Percentiles rank a stretch among this genome's conserved stretches.
Evolutionary conservation across 2,888 invertebrate genomes (phyloP).

Genomic region (Brachypterus glaber): DNA sequence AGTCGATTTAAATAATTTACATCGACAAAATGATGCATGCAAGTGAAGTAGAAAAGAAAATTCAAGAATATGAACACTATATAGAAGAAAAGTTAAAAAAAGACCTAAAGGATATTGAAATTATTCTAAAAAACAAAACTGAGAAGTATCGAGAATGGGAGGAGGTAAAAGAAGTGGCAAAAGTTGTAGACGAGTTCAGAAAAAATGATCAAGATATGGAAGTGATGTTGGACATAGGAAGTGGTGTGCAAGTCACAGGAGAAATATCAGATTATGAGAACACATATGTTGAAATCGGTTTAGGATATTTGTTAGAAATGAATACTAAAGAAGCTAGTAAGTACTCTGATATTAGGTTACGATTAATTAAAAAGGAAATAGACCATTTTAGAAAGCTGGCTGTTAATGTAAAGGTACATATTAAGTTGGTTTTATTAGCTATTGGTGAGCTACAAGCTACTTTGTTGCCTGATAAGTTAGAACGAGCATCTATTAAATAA

Average conservation of each 20-base stretch:
- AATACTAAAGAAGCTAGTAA: constrained; percentile 36
- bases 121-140: constrained; percentile 25
- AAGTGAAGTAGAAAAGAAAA: constrained; percentile 26
- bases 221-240: constrained; percentile 26
- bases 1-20: no score
- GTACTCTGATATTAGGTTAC: constrained; percentile 35
- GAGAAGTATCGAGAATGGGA: constrained; percentile 34
- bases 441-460: constrained; percentile 34
- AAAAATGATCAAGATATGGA: constrained; percentile 31
- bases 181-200: constrained; percentile 28
- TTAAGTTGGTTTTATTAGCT: constrained; percentile 37
- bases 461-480: constrained; percentile 10
- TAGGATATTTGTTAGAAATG: constrained; percentile 36
- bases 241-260: constrained; percentile 29
- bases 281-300: constrained; percentile 33
- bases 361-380: constrained; percentile 33
- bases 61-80: constrained; percentile 34
- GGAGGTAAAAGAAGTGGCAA: constrained; percentile 31
- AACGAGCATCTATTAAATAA: no score
- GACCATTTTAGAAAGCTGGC: constrained; percentile 35
- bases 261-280: constrained; percentile 31
- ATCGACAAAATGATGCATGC: constrained; percentile 21
- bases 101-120: constrained; percentile 35
- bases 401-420: constrained; percentile 37
- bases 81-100: constrained; percentile 35